Base-by-base conservation (phyloP, 2,888 invertebrate species). In the Oscheius myriophilus region DNA sequence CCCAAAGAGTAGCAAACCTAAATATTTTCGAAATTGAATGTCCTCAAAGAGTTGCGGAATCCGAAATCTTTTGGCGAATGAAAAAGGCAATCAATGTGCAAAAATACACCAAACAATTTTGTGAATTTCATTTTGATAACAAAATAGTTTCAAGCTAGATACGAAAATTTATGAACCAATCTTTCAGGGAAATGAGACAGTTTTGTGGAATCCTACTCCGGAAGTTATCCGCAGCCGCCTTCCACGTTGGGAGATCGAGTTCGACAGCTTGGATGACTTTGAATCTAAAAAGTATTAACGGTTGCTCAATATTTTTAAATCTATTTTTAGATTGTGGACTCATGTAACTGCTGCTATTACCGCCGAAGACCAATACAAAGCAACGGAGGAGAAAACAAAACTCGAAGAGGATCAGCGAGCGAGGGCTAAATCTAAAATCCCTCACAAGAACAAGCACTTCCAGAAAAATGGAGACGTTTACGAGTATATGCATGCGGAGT, bases 311-410 rank as follows among this genome's bases (percentile, higher is more conserved):
- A 2, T 41, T 21, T n/a, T 21, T 62, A 12, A 14, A 41, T 41
- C n/a, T n/a, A 11, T n/a, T 11, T 75, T 23, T 75, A 88, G 88
- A 79, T 89, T 96, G 1, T 96, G 96, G 96, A 88, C 90, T 49
- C 91, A 91, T 78, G 95, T 96, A 0, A 93, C 94, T 0, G 91
- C 91, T 63, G 95, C 95, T 0, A 93, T 96, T 76, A 87, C 88
- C 25, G 90, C 90, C 14, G 93, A 93, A 69, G 94, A 96, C 88
- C 90, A 92, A 90, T 88, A 91, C 39, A 92, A 91, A 1, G 96
- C 96, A 0, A 96, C 96, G 0, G 92, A 93, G 69, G 93, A 95
- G 86, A 96, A 96, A 89, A 94, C 93, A 0, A 89, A 91, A 51
- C 89, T 96, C 57, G 96, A 96, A 84, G 94, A 95, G 43, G 78